Base-by-base conservation (phyloP, 2,888 invertebrate species). In the Melieria crassipennis region DNA sequence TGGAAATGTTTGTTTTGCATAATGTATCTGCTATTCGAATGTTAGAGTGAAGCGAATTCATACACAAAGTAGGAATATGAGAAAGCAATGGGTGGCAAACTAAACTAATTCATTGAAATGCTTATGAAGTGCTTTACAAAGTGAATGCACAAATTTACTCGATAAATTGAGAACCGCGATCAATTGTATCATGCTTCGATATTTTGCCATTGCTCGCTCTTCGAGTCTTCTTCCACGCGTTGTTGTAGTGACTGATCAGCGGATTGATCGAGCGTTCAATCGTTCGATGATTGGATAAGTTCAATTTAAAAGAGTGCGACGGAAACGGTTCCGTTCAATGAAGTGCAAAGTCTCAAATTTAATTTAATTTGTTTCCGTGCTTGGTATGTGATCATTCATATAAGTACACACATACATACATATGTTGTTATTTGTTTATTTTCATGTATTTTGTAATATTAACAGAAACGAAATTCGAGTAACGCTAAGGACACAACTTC, bases 321-420 rank as follows among this genome's bases (percentile, higher is more conserved):
- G 3, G 30, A 30, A 30, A 30, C 30, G 56, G 56, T 67, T 30
- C 48, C 71, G 75, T 56, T 75, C 76, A 75, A 73, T 73, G 75
- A 75, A 73, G 77, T 75, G 76, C 75, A 75, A 75, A 75, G 74
- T 73, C 72, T 75, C 75, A 70, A 75, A 76, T 76, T 76, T 73
- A 73, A 75, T 74, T 56, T 56, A 45, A 46, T 5, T 30, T 58
- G 16, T 16, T 16, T 16, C 16, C 16, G 16, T 16, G 16, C 16
- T 1, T 16, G 5, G 13, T 61, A 30, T 30, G 30, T 30, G 30
- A 30, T 30, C 30, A 30, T 30, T 16, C 16, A 16, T 47, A 63
- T 48, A 16, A 16, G 48, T n/a, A 63, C 9, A 16, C 5, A 63
- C 7, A 10, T 11, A 45, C 60, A 10, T 43, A 43, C 42, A 10